Conservation (phyloP, 2,888 invertebrate genomes). For the Diachrysia chrysitis region DNA sequence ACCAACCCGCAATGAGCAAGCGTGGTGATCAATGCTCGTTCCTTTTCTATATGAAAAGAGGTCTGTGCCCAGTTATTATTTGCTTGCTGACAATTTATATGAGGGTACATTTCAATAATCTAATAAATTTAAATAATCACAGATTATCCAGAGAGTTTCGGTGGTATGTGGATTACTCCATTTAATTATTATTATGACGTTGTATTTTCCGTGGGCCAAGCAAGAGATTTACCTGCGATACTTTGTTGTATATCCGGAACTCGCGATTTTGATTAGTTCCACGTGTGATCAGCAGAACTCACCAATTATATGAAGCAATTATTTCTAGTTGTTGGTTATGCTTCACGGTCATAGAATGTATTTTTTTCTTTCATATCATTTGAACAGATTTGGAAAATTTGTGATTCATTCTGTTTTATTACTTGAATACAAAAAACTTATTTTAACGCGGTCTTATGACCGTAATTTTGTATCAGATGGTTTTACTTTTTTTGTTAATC, state of each 20-base stretch:
- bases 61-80: too few species aligned
- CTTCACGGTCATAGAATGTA: constrained; percentile 77
- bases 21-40: too few species aligned
- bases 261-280: constrained; percentile 76
- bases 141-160: constrained; percentile 13
- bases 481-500: background rate
- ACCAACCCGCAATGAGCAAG: too few species aligned
- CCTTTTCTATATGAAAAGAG: too few species aligned
- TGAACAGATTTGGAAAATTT: constrained; percentile 40
- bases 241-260: constrained; percentile 78
- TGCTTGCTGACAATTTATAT: background rate
- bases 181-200: constrained; percentile 63
- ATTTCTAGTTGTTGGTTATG: constrained; percentile 74
- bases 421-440: background rate
- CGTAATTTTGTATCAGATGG: background rate
- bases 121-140: background rate
- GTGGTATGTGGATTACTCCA: too few species aligned
- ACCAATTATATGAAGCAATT: constrained; percentile 76
- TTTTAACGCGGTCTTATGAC: background rate
- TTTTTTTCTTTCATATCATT: constrained; percentile 46
- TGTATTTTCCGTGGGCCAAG: constrained; percentile 71
- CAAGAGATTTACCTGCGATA: constrained; percentile 77
- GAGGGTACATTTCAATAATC: too few species aligned
- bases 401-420: constrained; percentile 31
- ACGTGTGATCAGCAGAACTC: constrained; percentile 74